Conservation (phyloP, 1,140 invertebrate species). For the Ericerus pela region DNA sequence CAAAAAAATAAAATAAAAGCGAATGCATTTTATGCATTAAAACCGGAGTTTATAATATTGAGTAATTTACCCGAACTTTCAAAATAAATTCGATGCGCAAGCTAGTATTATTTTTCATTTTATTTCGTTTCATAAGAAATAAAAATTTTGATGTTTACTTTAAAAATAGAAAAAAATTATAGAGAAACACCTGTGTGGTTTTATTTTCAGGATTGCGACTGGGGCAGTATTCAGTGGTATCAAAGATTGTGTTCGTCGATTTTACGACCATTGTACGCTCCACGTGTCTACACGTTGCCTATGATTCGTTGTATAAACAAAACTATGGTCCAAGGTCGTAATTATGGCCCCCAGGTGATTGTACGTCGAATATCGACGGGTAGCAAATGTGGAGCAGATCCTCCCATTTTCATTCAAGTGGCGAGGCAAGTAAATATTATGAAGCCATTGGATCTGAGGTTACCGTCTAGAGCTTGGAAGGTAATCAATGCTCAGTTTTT, state of each 20-base stretch:
- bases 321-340: slow-evolving; percentile 51
- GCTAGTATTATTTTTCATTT: too few species aligned
- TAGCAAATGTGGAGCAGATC: slow-evolving; percentile 34
- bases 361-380: slow-evolving; percentile 42
- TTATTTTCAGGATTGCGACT: slow-evolving; percentile 28
- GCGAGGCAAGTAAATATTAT: slow-evolving; percentile 47
- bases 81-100: too few species aligned
- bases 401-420: slow-evolving; percentile 47
- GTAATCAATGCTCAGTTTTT: slow-evolving; percentile 25
- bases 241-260: slow-evolving; percentile 35
- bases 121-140: neutral
- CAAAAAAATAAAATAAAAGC: too few species aligned
- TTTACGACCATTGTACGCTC: slow-evolving; percentile 39
- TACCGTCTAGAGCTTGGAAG: slow-evolving; percentile 52
- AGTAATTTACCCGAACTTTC: too few species aligned
- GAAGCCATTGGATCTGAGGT: slow-evolving; percentile 39
- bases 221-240: slow-evolving; percentile 29
- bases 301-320: slow-evolving; percentile 45
- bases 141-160: neutral
- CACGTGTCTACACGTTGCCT: slow-evolving; percentile 46
- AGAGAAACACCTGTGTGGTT: neutral
- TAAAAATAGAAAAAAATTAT: neutral
- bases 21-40: too few species aligned
- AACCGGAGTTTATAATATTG: too few species aligned
- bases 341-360: slow-evolving; percentile 50